Evolutionary conservation across 2,888 invertebrate species (phyloP).

Genomic region (Branchellion lobata): DNA sequence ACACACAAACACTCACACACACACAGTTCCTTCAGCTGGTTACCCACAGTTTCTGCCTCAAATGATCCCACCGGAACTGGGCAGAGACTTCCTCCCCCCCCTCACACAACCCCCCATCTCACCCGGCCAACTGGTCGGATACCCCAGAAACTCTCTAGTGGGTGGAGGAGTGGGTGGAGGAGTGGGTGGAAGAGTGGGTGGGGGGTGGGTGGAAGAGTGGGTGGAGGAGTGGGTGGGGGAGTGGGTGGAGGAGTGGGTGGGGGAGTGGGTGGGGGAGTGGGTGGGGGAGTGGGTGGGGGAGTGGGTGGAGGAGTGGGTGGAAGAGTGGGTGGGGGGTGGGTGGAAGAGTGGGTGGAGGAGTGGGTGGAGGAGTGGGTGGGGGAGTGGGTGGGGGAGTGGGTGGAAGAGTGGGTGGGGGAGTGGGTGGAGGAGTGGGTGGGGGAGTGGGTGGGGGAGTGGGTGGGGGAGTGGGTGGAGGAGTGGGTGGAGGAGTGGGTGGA

Average conservation of each 20-base stretch:
- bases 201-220: conserved; percentile 14
- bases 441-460: too few relatives aligned
- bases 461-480: too few relatives aligned
- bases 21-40: not conserved
- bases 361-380: not conserved
- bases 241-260: not conserved
- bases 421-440: too few relatives aligned
- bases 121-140: conserved; percentile 53
- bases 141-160: conserved; percentile 53
- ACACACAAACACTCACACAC: not conserved
- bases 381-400: not conserved
- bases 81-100: conserved; percentile 37
- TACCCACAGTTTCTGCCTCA: conserved; percentile 41
- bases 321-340: not conserved
- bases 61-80: conserved; percentile 43
- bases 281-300: not conserved
- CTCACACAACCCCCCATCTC: conserved; percentile 52
- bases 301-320: not conserved
- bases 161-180: conserved; percentile 40
- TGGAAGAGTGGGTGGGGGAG: too few relatives aligned
- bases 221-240: not conserved
- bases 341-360: not conserved
- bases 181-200: conserved; percentile 16
- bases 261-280: not conserved
- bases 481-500: too few relatives aligned